A percentile compares a stretch with the other conserved stretches of the same genome.
These are phyloP conservation scores for Syngnathus rostellatus DNA, from an alignment of 2,797 vertebrate species.

Conservation along the genomic window DNA sequence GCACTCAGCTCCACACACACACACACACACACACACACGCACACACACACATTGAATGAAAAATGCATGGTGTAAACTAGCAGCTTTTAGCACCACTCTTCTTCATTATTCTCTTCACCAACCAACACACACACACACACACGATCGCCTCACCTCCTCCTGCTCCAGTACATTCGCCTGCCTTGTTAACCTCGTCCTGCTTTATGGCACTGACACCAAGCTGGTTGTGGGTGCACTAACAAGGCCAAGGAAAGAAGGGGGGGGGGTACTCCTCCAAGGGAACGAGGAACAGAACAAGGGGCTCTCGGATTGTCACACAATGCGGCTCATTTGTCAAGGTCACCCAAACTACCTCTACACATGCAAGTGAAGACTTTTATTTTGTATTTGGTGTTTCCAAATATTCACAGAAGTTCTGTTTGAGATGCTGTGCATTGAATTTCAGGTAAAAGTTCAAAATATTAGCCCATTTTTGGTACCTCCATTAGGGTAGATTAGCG, in stretches of 20 bases:
- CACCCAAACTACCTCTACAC: slow-evolving; percentile 46
- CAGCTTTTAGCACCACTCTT: slow-evolving; percentile 32
- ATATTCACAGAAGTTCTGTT: background rate
- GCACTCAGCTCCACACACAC: slow-evolving; percentile 32
- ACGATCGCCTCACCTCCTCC: slow-evolving; percentile 16
- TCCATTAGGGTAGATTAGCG: too few relatives aligned
- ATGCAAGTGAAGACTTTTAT: slow-evolving; percentile 21
- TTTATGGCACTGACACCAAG: slow-evolving; percentile 54
- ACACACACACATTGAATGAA: slow-evolving; percentile 34
- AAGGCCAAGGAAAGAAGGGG: slow-evolving; percentile 42
- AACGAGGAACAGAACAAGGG: slow-evolving; percentile 35
- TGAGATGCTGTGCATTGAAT: too few relatives aligned
- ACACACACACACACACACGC: slow-evolving; percentile 4
- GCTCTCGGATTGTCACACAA: slow-evolving; percentile 51
- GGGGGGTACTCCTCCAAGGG: slow-evolving; percentile 25
- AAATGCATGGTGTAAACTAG: slow-evolving; percentile 61
- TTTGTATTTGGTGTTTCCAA: slow-evolving; percentile 17
- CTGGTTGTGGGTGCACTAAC: slow-evolving; percentile 50
- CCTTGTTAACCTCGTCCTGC: slow-evolving; percentile 51
- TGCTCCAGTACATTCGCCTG: slow-evolving; percentile 15
- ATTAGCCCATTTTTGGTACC: too few relatives aligned
- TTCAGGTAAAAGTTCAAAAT: too few relatives aligned
- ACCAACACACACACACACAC: slow-evolving; percentile 28
- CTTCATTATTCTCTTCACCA: slow-evolving; percentile 13
- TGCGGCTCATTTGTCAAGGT: slow-evolving; percentile 65